Evolutionary conservation across 2,888 invertebrate species (phyloP).

Genomic region (Druceiella hillmani): DNA sequence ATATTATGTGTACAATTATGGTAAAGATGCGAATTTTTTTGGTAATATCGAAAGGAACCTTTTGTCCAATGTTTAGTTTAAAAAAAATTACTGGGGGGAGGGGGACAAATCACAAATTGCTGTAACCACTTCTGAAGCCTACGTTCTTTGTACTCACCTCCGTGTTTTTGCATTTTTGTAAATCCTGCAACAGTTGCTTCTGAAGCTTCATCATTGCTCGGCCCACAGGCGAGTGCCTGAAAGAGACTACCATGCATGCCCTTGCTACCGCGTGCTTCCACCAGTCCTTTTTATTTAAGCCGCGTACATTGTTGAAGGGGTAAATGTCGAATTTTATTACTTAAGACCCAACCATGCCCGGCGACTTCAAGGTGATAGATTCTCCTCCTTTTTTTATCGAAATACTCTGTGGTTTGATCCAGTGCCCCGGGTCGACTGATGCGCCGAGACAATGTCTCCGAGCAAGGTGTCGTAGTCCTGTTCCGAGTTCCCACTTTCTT

Average conservation of each 20-base stretch:
- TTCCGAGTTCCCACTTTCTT: background rate
- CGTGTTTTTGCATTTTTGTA: no score
- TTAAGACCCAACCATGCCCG: slow-evolving; percentile 12
- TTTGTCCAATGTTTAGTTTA: slow-evolving; percentile 10
- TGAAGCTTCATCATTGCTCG: no score
- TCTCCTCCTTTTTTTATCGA: slow-evolving; percentile 11
- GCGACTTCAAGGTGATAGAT: slow-evolving; percentile 13
- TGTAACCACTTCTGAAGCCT: slow-evolving; percentile 7
- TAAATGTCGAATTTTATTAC: slow-evolving; percentile 13
- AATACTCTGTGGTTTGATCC: slow-evolving; percentile 13
- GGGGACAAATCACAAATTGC: slow-evolving; percentile 7
- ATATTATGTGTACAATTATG: slow-evolving; percentile 9
- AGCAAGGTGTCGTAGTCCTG: slow-evolving; percentile 8
- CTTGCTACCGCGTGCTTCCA: no score
- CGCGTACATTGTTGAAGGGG: slow-evolving; percentile 8
- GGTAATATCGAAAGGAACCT: slow-evolving; percentile 8
- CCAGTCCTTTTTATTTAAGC: no score
- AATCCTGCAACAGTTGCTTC: no score
- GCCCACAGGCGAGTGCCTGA: no score
- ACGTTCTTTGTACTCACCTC: no score
- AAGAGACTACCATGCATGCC: no score
- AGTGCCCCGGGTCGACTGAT: slow-evolving; percentile 13
- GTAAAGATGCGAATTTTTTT: slow-evolving; percentile 7
- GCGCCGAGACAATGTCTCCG: slow-evolving; percentile 11
- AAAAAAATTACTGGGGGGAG: slow-evolving; percentile 7